phyloP scores from a whole-genome alignment of 2,888 invertebrate genomes.

The Odontocolon sp. region DNA sequence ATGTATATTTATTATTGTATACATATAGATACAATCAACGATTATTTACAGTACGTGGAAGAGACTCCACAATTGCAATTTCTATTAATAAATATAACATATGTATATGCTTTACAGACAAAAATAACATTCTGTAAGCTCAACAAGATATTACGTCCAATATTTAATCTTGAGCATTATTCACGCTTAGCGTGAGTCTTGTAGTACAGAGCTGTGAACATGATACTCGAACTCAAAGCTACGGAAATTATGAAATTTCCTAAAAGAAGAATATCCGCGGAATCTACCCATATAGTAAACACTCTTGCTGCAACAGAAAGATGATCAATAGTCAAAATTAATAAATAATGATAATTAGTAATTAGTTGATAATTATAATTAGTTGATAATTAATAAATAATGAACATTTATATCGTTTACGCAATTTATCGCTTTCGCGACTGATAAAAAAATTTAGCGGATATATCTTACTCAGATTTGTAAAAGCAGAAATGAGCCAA shows the following conservation, averaged over 20 bases:
- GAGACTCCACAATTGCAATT: background rate
- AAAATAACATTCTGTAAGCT: conserved; percentile 40
- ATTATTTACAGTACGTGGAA: background rate
- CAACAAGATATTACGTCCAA: background rate
- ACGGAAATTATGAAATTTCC: conserved; percentile 89
- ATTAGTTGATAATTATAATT: too few species aligned
- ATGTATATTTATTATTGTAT: background rate
- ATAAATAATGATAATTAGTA: too few species aligned
- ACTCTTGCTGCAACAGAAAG: conserved; percentile 86
- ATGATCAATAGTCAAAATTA: conserved; percentile 3
- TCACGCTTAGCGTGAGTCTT: conserved; percentile 80
- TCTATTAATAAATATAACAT: conserved; percentile 14
- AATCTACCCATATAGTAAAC: conserved; percentile 90
- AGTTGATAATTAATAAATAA: background rate
- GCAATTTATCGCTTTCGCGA: background rate
- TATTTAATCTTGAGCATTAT: conserved; percentile 58
- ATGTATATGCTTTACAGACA: conserved; percentile 7
- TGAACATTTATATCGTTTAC: background rate
- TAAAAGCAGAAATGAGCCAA: conserved; percentile 91
- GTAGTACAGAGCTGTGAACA: conserved; percentile 87
- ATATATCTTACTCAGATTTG: conserved; percentile 92
- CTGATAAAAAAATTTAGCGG: conserved; percentile 70
- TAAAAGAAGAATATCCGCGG: conserved; percentile 87
- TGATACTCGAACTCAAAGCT: conserved; percentile 86
- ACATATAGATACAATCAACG: background rate